Percentiles rank a stretch among this genome's conserved stretches.
Evolutionary conservation across 2,113 vertebrate genomes (phyloP).

Genomic region (Theristicus caerulescens): DNA sequence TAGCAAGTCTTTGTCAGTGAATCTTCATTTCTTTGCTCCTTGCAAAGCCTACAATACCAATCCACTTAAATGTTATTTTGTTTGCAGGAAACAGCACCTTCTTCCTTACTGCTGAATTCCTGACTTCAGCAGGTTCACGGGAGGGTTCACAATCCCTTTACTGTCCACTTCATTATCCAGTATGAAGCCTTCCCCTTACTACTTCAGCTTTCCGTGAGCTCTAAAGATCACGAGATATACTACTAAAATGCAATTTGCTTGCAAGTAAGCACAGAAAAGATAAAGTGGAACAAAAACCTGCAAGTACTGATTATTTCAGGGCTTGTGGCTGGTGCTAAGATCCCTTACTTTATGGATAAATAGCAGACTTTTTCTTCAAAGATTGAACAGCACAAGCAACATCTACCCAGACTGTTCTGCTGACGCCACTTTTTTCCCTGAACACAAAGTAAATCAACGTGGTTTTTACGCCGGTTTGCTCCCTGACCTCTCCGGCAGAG

Average conservation of each 20-base stretch:
- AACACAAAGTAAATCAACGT: neutral
- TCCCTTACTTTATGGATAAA: neutral
- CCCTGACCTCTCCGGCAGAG: neutral
- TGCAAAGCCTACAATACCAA: neutral
- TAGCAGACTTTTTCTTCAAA: neutral
- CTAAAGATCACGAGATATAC: neutral
- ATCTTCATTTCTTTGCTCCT: neutral
- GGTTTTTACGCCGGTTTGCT: neutral
- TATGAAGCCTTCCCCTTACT: neutral
- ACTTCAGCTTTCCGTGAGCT: neutral
- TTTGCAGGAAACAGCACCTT: neutral
- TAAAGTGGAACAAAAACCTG: neutral
- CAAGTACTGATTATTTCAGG: neutral
- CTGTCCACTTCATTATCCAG: neutral
- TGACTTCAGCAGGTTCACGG: neutral
- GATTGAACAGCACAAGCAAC: neutral
- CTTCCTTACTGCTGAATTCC: neutral
- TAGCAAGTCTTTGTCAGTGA: neutral
- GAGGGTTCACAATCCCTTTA: neutral
- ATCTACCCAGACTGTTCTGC: neutral
- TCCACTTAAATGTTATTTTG: neutral
- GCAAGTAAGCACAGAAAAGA: neutral
- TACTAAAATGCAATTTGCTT: neutral
- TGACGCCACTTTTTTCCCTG: neutral
- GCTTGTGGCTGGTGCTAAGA: neutral